Conservation (phyloP, 1,140 invertebrate genomes). For the Hycleus phaleratus region DNA sequence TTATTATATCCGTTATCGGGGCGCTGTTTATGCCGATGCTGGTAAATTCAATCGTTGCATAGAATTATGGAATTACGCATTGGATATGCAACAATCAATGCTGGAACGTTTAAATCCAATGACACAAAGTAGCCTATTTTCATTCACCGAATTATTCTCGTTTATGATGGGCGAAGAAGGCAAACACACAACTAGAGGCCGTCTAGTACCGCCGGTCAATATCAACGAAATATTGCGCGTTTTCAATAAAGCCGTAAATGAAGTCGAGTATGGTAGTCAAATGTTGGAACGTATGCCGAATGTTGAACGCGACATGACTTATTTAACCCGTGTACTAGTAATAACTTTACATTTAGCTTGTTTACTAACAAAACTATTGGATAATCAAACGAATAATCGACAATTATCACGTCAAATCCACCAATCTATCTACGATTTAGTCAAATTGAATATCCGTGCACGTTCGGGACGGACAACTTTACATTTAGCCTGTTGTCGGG, state of each 20-base stretch:
- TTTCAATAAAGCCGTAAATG: constrained; percentile 67
- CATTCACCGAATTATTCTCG: constrained; percentile 90
- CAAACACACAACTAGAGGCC: constrained; percentile 57
- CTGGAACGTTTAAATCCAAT: constrained; percentile 88
- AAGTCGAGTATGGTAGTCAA: constrained; percentile 50
- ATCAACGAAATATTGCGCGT: constrained; percentile 76
- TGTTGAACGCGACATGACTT: constrained; percentile 63
- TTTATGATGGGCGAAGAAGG: constrained; percentile 83
- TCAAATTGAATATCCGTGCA: constrained; percentile 63
- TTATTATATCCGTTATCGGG: constrained; percentile 89
- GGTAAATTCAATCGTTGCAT: constrained; percentile 89
- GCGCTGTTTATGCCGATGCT: constrained; percentile 90
- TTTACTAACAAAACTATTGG: constrained; percentile 59
- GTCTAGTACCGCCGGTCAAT: constrained; percentile 68
- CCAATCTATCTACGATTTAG: constrained; percentile 60
- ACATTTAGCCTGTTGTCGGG: constrained; percentile 67
- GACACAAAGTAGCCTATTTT: constrained; percentile 87
- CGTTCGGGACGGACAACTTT: constrained; percentile 67
- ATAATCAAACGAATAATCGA: constrained; percentile 45
- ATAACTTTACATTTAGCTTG: constrained; percentile 77
- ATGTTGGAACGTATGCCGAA: constrained; percentile 49
- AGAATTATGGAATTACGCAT: constrained; percentile 91
- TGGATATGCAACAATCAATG: constrained; percentile 92
- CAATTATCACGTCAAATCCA: constrained; percentile 51
- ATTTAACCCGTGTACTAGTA: constrained; percentile 76